Evolutionary conservation across 2,113 vertebrate species (phyloP).

Genomic region (Sakesphorus luctuosus): DNA sequence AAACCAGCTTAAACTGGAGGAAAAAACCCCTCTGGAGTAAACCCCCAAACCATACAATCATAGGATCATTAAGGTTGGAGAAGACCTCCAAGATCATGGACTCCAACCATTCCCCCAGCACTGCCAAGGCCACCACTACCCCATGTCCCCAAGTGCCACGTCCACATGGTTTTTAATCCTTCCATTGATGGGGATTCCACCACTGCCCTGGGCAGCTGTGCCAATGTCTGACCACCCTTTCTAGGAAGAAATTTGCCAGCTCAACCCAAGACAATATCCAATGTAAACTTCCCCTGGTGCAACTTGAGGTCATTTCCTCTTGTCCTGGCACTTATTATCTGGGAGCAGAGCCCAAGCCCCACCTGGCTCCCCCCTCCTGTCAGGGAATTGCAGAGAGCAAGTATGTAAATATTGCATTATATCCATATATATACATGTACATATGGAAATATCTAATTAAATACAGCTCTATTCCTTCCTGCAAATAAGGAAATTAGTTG

Average conservation of each 20-base stretch:
- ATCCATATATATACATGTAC: too few species aligned
- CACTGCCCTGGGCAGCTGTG: background rate
- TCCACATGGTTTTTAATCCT: background rate
- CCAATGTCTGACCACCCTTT: background rate
- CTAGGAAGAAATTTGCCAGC: background rate
- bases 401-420: background rate
- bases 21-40: background rate
- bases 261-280: background rate
- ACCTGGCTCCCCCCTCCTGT: background rate
- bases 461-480: background rate
- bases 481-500: background rate
- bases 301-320: background rate
- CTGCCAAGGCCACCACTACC: background rate
- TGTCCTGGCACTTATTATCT: background rate
- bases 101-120: background rate
- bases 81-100: background rate
- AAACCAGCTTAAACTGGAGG: background rate
- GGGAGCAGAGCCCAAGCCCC: background rate
- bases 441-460: background rate
- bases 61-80: background rate
- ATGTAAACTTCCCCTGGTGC: background rate
- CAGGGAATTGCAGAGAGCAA: background rate
- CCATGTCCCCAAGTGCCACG: background rate
- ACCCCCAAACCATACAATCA: accelerated
- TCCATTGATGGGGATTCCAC: background rate